These are phyloP conservation scores for Scatophagus argus DNA, from an alignment of 2,113 vertebrate genomes.

Conservation along the genomic window DNA sequence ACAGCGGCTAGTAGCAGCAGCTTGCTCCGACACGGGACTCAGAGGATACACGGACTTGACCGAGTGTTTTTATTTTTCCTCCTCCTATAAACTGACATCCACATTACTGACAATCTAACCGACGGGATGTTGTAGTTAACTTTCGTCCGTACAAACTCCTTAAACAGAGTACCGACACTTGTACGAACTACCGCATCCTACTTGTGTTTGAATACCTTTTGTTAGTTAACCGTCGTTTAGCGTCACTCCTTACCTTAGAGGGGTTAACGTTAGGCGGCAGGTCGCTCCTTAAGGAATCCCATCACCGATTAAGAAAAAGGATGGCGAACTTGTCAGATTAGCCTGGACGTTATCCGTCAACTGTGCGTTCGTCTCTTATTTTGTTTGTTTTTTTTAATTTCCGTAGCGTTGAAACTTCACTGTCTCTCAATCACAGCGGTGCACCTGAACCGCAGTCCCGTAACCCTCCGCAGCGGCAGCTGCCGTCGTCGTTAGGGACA, in stretches of 20 bases:
- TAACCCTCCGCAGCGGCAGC: slow-evolving; percentile 38
- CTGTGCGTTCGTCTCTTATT: neutral
- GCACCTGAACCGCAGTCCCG: slow-evolving; percentile 69
- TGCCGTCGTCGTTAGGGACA: slow-evolving; percentile 43
- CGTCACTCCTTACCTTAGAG: slow-evolving; percentile 65
- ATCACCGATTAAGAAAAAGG: slow-evolving; percentile 32
- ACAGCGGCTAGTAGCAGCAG: neutral
- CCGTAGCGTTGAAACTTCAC: slow-evolving; percentile 41
- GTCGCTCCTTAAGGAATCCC: slow-evolving; percentile 66
- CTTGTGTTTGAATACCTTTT: slow-evolving; percentile 3
- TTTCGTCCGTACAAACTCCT: slow-evolving; percentile 52
- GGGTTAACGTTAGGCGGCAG: slow-evolving; percentile 45
- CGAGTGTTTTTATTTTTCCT: slow-evolving; percentile 31
- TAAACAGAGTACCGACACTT: neutral
- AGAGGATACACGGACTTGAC: slow-evolving; percentile 14
- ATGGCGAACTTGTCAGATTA: slow-evolving; percentile 42
- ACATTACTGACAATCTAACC: slow-evolving; percentile 14
- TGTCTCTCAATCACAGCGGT: slow-evolving; percentile 61
- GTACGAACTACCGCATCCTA: neutral
- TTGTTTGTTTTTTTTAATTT: too few relatives aligned
- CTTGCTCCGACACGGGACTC: neutral
- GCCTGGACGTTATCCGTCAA: slow-evolving; percentile 9
- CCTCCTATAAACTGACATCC: slow-evolving; percentile 38
- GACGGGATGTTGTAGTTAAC: slow-evolving; percentile 46
- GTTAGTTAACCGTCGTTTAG: slow-evolving; percentile 29